Evolutionary conservation across 1,140 invertebrate genomes (phyloP).

Genomic region (Drosophila orosa): DNA sequence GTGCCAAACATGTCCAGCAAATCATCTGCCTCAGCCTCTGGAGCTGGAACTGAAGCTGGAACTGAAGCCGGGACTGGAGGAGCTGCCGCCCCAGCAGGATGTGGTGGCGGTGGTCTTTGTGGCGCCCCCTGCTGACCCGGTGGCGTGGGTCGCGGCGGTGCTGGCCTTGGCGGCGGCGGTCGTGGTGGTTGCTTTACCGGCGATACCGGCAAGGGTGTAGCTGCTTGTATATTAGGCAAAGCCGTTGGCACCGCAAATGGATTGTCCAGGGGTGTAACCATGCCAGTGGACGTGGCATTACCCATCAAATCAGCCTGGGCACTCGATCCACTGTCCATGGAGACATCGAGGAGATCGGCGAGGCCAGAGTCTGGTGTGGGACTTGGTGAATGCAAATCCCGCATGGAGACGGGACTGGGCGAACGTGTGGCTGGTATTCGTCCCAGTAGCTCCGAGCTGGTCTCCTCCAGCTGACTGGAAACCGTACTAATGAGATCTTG

Average conservation of each 20-base stretch:
- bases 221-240: slow-evolving; percentile 68
- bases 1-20: slow-evolving; percentile 85
- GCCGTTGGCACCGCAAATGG: slow-evolving; percentile 74
- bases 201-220: slow-evolving; percentile 51
- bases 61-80: background rate
- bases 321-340: slow-evolving; percentile 70
- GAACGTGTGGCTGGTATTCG: slow-evolving; percentile 92
- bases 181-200: slow-evolving; percentile 74
- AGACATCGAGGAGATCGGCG: slow-evolving; percentile 88
- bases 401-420: slow-evolving; percentile 92
- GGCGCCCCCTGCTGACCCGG: slow-evolving; percentile 68
- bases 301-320: slow-evolving; percentile 61
- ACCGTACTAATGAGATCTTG: slow-evolving; percentile 94
- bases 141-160: slow-evolving; percentile 84
- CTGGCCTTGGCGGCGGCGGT: slow-evolving; percentile 83
- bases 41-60: slow-evolving; percentile 9
- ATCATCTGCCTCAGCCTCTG: slow-evolving; percentile 69
- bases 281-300: background rate
- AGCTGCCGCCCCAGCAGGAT: slow-evolving; percentile 42
- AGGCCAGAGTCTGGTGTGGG: slow-evolving; percentile 89
- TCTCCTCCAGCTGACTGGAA: slow-evolving; percentile 94
- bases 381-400: slow-evolving; percentile 91
- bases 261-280: slow-evolving; percentile 60
- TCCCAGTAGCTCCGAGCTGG: slow-evolving; percentile 92
- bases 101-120: slow-evolving; percentile 58